Base-by-base conservation (phyloP, 2,113 vertebrate species). In the Alligator mississippiensis region DNA sequence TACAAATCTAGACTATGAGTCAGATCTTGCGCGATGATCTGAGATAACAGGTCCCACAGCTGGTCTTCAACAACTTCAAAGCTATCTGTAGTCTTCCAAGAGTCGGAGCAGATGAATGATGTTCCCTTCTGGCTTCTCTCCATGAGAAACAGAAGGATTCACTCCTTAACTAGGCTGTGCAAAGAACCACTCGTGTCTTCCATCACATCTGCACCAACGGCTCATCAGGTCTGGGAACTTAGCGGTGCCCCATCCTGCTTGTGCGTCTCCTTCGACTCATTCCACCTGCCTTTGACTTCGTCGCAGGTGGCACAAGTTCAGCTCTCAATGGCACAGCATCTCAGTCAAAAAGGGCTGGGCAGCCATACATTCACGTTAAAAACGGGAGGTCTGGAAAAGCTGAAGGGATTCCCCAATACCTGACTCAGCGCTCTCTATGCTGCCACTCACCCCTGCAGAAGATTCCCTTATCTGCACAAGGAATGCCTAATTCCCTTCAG, bases 1-100 rank as follows among this genome's bases (percentile, higher is more conserved):
- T 47, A 47, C 47, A 47, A 47, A 47, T 47, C 47, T 47, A 47
- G 47, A 47, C 47, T 47, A 34, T 34, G 47, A 47, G 47, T 47
- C 47, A 47, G 47, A 47, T 47, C 47, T 47, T 6, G 16, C 0
- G 0, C 0, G 2, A 61, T 3, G 15, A 77, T 1, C 17, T 17
- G 68, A 77, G 63, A 55, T 6, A 60, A 38, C 5, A 19, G 28
- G 22, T 75, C 54, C 74, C 63, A 77, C 58, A 62, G 70, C 63
- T 59, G 60, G 28, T 75, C 60, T 72, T 62, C 80, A 63, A 5
- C 19, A 16, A 24, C 58, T 85, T 21, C 30, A 47, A 75, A 68
- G 81, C 57, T 75, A 78, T 1, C 15, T 60, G 55, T 79, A 87
- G 70, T 22, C n/a, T 75, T 61, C 38, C 76, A 78, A 22, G n/a